A percentile compares a stretch with the other conserved stretches of the same genome.
These are phyloP conservation scores for Pogonomyrmex californicus DNA, from an alignment of 1,140 invertebrate genomes.

Conservation along the genomic window DNA sequence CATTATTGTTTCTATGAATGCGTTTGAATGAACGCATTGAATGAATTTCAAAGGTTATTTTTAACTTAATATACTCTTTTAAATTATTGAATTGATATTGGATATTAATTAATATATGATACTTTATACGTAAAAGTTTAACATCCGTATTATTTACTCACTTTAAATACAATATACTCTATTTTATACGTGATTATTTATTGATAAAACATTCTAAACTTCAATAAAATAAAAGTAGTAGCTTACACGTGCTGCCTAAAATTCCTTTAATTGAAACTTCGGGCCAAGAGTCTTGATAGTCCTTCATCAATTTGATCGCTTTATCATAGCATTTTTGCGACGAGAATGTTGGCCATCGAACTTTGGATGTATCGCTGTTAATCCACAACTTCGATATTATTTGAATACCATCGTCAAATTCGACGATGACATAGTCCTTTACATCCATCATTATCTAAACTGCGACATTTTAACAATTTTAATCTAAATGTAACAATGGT, in stretches of 20 bases:
- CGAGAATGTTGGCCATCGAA: background rate
- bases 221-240: constrained; percentile 3
- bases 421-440: background rate
- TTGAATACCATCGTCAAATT: background rate
- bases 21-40: no score
- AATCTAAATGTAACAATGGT: background rate
- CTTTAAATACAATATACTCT: no score
- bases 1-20: no score
- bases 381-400: background rate
- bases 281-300: background rate
- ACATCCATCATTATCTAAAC: constrained; percentile 1
- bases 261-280: background rate
- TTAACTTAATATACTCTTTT: no score
- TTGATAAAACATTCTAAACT: background rate
- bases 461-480: background rate
- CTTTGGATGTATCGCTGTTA: background rate
- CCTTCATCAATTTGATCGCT: background rate
- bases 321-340: background rate
- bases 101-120: no score
- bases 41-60: no score
- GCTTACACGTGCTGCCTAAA: background rate
- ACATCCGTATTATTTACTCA: background rate
- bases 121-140: no score
- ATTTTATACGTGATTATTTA: background rate
- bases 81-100: no score